These are phyloP conservation scores for Enoplosus armatus DNA, from an alignment of 2,797 vertebrate genomes.

Conservation along the genomic window DNA sequence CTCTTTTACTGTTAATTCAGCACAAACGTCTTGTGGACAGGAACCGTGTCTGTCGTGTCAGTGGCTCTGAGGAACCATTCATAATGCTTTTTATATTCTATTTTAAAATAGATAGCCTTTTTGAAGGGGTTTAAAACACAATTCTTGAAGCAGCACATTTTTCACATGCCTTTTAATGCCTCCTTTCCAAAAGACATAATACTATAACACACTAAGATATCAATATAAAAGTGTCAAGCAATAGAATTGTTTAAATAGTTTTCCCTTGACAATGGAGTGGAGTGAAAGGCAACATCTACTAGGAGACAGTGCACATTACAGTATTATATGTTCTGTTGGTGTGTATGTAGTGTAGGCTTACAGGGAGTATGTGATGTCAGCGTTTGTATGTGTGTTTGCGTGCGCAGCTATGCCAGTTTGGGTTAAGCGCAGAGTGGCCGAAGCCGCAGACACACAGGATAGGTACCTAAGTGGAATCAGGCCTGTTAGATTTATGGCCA, in stretches of 20 bases:
- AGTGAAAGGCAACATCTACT: conserved; percentile 45
- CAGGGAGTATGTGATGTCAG: conserved; percentile 43
- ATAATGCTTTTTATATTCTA: conserved; percentile 38
- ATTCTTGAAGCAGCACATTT: conserved; percentile 60
- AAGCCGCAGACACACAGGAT: conserved; percentile 87
- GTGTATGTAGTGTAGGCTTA: conserved; percentile 35
- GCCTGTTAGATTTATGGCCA: conserved; percentile 98
- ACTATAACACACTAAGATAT: conserved; percentile 23
- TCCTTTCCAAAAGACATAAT: conserved; percentile 42
- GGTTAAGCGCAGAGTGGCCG: conserved; percentile 86
- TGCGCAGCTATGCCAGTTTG: conserved; percentile 83
- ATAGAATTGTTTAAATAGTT: conserved; percentile 38
- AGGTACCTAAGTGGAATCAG: conserved; percentile 91
- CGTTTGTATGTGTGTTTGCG: conserved; percentile 49
- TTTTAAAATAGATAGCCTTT: conserved; percentile 57
- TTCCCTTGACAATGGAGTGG: conserved; percentile 47
- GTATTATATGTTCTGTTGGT: conserved; percentile 34
- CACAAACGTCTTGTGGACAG: conserved; percentile 54
- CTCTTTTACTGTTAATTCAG: conserved; percentile 53
- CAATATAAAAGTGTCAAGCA: conserved; percentile 27
- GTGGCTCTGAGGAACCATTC: conserved; percentile 47
- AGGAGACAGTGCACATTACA: conserved; percentile 34
- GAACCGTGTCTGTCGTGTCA: conserved; percentile 58
- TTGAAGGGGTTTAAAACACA: conserved; percentile 62
- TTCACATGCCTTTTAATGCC: conserved; percentile 39